Evolutionary conservation across 2,113 vertebrate genomes (phyloP), one percentile per base, ranked within the genome.

Genomic region (Pseudonaja textilis): DNA sequence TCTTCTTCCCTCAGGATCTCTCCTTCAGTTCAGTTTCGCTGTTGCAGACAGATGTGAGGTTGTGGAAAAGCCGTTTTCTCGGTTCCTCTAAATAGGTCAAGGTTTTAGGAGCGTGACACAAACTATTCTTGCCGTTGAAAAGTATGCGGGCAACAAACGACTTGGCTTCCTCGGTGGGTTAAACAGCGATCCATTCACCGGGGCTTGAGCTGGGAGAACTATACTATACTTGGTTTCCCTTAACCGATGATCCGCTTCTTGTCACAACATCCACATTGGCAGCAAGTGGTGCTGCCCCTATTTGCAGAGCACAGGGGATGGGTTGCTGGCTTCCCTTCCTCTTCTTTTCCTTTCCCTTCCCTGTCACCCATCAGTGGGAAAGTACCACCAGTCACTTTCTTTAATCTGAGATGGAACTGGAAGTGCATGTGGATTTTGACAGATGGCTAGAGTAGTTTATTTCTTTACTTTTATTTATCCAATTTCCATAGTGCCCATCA

Each of bases 71-170:
- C 20, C 22, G 81, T 69, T 91, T 4, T 3, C 89, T 45, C 34
- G 81, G 50, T 90, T 4, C 3, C 88, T 45, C 29, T 95, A 93
- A 93, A 52, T 92, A 96, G 94, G 96, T 96, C 95, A 94, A 93
- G 95, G 74, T 90, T 93, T 91, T 91, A 23, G 92, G 93, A 39
- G 92, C 29, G 93, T 61, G 0, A 0, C 3, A 61, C 34, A 92
- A 8, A 89, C 45, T 64, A 92, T 92, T 42, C 39, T 3, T 87
- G 22, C 85, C 89, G 55, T 42, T 61, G 92, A 47, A 87, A 90
- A 93, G 94, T 87, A 47, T 61, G 14, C 42, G 89, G 42, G 5
- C 26, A 81, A 81, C 74, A 81, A 81, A 81, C 23, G 74, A 42
- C 34, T 81, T 81, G 20, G 1, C 74, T 42, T 81, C 74, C 39